A percentile compares a stretch with the other conserved stretches of the same genome.
These are phyloP conservation scores for Podabrus alpinus DNA, from an alignment of 2,888 invertebrate species.

Conservation along the genomic window DNA sequence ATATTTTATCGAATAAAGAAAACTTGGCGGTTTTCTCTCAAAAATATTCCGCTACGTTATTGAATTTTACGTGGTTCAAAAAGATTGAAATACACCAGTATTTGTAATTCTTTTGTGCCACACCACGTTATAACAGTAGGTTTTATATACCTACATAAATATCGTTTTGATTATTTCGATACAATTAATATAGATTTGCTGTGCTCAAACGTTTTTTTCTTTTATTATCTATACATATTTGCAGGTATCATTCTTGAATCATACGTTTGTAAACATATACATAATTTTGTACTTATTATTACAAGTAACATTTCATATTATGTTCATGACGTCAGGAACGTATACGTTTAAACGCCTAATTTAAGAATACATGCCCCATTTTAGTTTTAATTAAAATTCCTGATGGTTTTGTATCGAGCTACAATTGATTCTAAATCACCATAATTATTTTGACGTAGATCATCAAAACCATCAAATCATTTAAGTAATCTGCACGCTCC, in stretches of 20 bases:
- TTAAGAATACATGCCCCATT: neutral
- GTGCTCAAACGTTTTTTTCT: no score
- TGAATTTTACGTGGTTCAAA: neutral
- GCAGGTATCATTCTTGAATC: neutral
- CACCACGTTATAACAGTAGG: no score
- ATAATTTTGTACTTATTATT: neutral
- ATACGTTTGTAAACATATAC: neutral
- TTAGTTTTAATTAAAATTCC: neutral
- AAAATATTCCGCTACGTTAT: neutral
- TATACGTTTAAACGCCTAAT: neutral
- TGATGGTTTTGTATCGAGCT: neutral
- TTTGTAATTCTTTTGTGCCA: no score
- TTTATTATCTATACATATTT: no score
- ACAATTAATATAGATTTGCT: no score
- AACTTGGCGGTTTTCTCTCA: no score
- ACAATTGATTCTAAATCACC: neutral
- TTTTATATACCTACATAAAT: no score
- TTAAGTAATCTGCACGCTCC: slow-evolving; percentile 8
- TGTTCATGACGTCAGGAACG: neutral
- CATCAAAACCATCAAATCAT: neutral
- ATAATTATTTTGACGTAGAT: neutral
- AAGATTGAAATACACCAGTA: no score
- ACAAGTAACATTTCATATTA: neutral
- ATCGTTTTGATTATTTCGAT: no score
- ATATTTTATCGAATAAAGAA: neutral